Percentiles rank a stretch among this genome's conserved stretches.
Conservation (phyloP, 1,140 invertebrate genomes). For the Venturia canescens region DNA sequence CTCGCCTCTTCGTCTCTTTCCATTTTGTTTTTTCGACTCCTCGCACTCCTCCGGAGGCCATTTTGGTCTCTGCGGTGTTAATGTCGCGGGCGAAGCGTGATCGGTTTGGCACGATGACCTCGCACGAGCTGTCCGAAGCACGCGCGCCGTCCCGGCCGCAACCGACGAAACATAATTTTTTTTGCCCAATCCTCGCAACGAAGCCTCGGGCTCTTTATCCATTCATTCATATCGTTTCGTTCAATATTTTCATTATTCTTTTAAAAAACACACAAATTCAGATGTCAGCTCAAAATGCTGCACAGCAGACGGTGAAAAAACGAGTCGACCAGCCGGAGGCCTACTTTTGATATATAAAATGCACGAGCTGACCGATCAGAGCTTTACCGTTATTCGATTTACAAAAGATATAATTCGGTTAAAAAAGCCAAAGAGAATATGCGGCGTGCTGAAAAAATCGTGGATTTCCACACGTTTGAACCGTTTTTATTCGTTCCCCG, state of each 20-base stretch:
- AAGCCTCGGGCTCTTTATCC: background rate
- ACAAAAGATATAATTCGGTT: background rate
- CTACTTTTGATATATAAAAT: background rate
- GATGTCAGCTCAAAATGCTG: slow-evolving; percentile 13
- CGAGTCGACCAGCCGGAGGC: background rate
- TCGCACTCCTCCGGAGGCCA: background rate
- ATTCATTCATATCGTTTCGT: background rate
- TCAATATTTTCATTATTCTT: background rate
- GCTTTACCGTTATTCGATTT: slow-evolving; percentile 1
- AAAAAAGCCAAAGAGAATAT: slow-evolving; percentile 16
- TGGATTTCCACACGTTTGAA: background rate
- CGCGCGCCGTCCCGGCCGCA: background rate
- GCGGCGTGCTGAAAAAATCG: background rate
- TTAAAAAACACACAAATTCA: background rate
- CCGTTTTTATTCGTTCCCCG: background rate
- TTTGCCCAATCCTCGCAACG: background rate
- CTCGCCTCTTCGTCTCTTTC: slow-evolving; percentile 40
- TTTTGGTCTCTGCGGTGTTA: background rate
- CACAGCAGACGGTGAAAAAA: background rate
- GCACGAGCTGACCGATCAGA: background rate
- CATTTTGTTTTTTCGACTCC: background rate
- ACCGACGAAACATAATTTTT: background rate
- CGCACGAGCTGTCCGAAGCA: background rate
- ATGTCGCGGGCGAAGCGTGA: background rate
- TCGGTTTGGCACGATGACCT: background rate